Conservation (phyloP, 2,797 vertebrate species). For the Sphaeramia orbicularis region DNA sequence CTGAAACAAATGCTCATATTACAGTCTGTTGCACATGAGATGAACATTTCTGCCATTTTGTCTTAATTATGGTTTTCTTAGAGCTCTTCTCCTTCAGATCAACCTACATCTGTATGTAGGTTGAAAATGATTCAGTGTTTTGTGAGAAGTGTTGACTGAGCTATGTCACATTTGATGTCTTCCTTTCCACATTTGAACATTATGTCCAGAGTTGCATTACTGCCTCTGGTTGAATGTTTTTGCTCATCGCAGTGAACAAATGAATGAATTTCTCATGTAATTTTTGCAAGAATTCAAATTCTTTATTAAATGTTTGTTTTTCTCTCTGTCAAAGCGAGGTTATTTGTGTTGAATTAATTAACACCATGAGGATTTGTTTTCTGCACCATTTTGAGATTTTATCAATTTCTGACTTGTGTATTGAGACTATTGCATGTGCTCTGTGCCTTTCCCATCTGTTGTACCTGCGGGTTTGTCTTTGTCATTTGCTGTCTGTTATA, state of each 20-base stretch:
- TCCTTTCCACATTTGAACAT: conserved; percentile 16
- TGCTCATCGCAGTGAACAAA: neutral
- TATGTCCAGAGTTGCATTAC: conserved; percentile 3
- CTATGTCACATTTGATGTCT: conserved; percentile 20
- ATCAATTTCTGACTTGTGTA: conserved; percentile 5
- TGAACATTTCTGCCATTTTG: conserved; percentile 9
- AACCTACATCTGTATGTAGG: too few species aligned
- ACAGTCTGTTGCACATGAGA: conserved; percentile 2
- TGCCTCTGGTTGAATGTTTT: conserved; percentile 18
- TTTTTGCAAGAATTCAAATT: neutral
- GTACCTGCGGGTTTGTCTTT: neutral
- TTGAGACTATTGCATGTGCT: neutral
- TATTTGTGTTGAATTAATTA: conserved; percentile 4
- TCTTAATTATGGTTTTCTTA: conserved; percentile 6
- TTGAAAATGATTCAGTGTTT: conserved; percentile 23
- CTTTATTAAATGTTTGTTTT: conserved; percentile 1
- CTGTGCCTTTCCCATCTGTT: conserved; percentile 15
- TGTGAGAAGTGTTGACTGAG: conserved; percentile 6
- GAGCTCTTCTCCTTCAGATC: too few species aligned
- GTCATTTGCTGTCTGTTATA: conserved; percentile 6
- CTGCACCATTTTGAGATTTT: conserved; percentile 4
- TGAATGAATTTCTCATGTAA: conserved; percentile 7
- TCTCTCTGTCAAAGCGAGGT: neutral
- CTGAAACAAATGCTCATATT: conserved; percentile 19
- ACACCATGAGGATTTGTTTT: conserved; percentile 16